A percentile compares a stretch with the other conserved stretches of the same genome.
These are phyloP conservation scores for Phodopus roborovskii DNA, from an alignment of 2,113 vertebrate species.

Conservation along the genomic window DNA sequence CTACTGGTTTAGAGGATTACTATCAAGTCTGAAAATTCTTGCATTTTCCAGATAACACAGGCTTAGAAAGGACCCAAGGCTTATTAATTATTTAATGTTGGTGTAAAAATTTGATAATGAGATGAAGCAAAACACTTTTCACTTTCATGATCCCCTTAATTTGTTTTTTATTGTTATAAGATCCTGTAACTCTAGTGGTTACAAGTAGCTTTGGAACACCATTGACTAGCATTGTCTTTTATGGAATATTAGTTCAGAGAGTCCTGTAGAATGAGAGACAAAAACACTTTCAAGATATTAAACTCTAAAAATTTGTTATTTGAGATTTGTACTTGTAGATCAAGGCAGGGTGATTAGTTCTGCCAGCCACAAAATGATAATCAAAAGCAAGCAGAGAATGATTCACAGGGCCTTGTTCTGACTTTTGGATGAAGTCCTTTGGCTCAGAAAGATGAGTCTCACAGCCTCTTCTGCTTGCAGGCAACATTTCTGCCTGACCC, in stretches of 20 bases:
- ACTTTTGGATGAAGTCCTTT: slow-evolving; percentile 39
- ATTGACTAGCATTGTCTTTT: slow-evolving; percentile 4
- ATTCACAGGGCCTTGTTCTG: slow-evolving; percentile 45
- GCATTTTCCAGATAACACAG: neutral
- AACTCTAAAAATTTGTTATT: neutral
- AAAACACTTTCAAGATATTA: neutral
- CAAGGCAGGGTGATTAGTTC: slow-evolving; percentile 8
- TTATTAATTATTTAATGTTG: neutral
- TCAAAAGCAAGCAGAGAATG: slow-evolving; percentile 24
- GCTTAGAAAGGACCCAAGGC: neutral
- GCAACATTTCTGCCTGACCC: slow-evolving; percentile 14
- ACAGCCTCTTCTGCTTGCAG: neutral
- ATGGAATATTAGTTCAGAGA: neutral
- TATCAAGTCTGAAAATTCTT: neutral
- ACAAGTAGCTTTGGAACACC: neutral
- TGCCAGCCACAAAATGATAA: slow-evolving; percentile 44
- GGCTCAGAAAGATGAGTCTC: slow-evolving; percentile 18
- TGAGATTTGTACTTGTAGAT: neutral
- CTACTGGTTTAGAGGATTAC: neutral
- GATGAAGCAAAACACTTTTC: slow-evolving; percentile 1
- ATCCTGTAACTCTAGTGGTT: neutral
- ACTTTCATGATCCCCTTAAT: neutral
- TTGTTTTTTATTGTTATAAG: slow-evolving; percentile 15
- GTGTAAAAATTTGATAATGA: neutral
- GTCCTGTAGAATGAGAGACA: neutral